A percentile compares a stretch with the other conserved stretches of the same genome.
Evolutionary conservation across 1,140 invertebrate genomes (phyloP).

Genomic region (Anastrepha obliqua): DNA sequence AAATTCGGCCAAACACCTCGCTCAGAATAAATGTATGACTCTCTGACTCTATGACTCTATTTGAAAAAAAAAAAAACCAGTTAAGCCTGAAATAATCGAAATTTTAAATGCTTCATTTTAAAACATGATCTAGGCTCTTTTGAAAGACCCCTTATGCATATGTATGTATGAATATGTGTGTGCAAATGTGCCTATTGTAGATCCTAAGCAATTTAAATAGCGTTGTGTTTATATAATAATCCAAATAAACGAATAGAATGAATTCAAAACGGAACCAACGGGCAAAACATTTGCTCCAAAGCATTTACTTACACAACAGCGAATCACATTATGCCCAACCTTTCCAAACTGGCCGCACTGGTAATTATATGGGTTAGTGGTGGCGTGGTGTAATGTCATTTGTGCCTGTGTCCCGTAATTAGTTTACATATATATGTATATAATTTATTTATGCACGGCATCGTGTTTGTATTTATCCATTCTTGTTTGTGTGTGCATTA

Average conservation of each 20-base stretch:
- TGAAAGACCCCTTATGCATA: too few species aligned
- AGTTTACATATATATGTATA: neutral
- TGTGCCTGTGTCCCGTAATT: conserved; percentile 6
- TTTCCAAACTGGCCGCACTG: neutral
- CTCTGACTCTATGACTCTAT: too few species aligned
- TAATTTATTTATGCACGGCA: neutral
- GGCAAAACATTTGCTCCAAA: neutral
- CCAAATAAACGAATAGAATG: conserved; percentile 24
- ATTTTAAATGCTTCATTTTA: too few species aligned
- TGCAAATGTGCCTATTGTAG: neutral
- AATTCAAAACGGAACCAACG: conserved; percentile 22
- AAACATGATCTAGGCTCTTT: too few species aligned
- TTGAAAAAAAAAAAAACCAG: too few species aligned
- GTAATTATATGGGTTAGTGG: neutral
- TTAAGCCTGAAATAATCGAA: too few species aligned
- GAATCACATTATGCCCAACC: neutral
- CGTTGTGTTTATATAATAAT: conserved; percentile 9
- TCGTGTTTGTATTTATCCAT: neutral
- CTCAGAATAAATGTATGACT: too few species aligned
- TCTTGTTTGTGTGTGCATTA: neutral
- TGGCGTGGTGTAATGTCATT: conserved; percentile 13
- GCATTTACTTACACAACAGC: neutral
- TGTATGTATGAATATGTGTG: neutral
- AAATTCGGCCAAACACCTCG: too few species aligned
- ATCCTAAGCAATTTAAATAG: neutral